A percentile compares a stretch with the other conserved stretches of the same genome.
These are phyloP conservation scores for Caenorhabditis briggsae DNA, from an alignment of 1,140 invertebrate genomes.

Conservation along the genomic window DNA sequence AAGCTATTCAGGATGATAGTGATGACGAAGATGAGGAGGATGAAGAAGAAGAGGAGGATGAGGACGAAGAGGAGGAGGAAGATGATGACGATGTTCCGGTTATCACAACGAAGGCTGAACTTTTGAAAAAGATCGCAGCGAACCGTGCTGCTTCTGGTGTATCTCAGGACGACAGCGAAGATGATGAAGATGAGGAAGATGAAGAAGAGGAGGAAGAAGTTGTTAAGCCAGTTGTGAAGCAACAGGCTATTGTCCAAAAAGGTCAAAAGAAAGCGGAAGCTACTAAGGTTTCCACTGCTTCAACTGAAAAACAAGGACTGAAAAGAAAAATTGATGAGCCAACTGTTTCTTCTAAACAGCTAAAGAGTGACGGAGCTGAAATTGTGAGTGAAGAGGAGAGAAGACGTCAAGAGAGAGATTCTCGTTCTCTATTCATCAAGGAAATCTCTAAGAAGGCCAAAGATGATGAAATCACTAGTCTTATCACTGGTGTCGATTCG, in stretches of 20 bases:
- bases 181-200: slow-evolving; percentile 50
- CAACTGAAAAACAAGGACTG: background rate
- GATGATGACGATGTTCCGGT: background rate
- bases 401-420: slow-evolving; percentile 59
- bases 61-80: slow-evolving; percentile 57
- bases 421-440: slow-evolving; percentile 63
- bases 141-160: slow-evolving; percentile 24
- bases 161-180: slow-evolving; percentile 7
- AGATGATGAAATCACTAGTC: slow-evolving; percentile 53
- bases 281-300: background rate
- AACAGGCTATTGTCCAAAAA: too few relatives aligned
- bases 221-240: background rate
- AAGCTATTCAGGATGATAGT: slow-evolving; percentile 17
- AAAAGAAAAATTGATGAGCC: slow-evolving; percentile 58
- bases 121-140: slow-evolving; percentile 17
- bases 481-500: slow-evolving; percentile 49
- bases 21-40: slow-evolving; percentile 38
- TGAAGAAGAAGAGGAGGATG: slow-evolving; percentile 39
- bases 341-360: slow-evolving; percentile 23
- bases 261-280: background rate
- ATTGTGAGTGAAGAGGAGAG: slow-evolving; percentile 62
- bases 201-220: slow-evolving; percentile 53
- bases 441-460: slow-evolving; percentile 58
- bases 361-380: slow-evolving; percentile 4
- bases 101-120: slow-evolving; percentile 37